These are phyloP conservation scores for Lepidocyrtinus sp. DNA, from an alignment of 2,888 invertebrate species.

Conservation along the genomic window DNA sequence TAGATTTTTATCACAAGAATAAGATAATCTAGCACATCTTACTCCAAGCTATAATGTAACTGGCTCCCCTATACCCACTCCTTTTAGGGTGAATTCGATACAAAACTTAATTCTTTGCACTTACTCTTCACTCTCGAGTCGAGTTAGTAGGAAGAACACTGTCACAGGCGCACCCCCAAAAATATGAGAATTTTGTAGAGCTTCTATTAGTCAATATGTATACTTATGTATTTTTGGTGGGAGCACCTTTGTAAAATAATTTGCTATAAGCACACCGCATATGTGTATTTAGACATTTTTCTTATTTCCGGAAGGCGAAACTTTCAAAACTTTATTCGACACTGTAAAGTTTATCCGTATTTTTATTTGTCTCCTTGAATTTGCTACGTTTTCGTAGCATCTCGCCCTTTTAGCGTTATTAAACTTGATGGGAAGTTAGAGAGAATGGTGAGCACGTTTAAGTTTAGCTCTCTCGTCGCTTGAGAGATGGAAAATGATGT, in stretches of 20 bases:
- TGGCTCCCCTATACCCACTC: no score
- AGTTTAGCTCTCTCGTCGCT: neutral
- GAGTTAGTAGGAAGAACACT: neutral
- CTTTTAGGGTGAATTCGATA: no score
- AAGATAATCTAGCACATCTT: slow-evolving; percentile 8
- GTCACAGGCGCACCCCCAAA: neutral
- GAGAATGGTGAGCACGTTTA: slow-evolving; percentile 19
- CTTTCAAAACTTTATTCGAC: neutral
- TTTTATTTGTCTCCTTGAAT: slow-evolving; percentile 44
- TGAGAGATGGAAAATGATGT: slow-evolving; percentile 1
- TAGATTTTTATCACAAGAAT: neutral
- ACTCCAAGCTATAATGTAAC: no score
- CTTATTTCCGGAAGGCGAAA: slow-evolving; percentile 1
- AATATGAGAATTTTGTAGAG: no score
- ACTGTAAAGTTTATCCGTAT: neutral
- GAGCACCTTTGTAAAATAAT: no score
- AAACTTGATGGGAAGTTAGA: slow-evolving; percentile 22
- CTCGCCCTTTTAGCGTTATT: slow-evolving; percentile 27
- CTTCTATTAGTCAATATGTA: no score
- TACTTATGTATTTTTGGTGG: no score
- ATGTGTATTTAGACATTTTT: no score
- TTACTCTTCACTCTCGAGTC: neutral
- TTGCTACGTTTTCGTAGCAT: slow-evolving; percentile 19
- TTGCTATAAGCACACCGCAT: no score
- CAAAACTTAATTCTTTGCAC: slow-evolving; percentile 15